Evolutionary conservation across 2,797 vertebrate genomes (phyloP).

Genomic region (Emydoidea blandingii): DNA sequence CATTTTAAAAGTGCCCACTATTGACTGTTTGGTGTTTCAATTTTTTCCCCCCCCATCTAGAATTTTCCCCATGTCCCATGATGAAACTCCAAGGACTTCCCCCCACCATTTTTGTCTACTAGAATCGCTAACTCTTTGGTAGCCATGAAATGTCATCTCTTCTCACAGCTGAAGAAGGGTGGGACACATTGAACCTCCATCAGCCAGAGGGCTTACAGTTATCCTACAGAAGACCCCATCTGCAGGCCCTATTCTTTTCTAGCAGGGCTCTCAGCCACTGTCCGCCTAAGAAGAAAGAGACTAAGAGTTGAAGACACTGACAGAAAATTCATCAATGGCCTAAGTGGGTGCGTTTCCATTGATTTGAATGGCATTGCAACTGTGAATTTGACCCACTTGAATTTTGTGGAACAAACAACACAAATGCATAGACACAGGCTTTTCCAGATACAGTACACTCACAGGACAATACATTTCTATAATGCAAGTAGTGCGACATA

Average conservation of each 20-base stretch:
- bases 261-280: background rate
- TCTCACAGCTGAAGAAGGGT: background rate
- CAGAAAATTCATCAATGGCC: background rate
- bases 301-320: background rate
- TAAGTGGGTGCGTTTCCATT: fast-evolving
- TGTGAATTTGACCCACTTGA: background rate
- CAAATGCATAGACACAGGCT: background rate
- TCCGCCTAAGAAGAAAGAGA: no score
- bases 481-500: background rate
- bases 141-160: background rate
- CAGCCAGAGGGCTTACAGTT: background rate
- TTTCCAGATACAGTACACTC: background rate
- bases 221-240: background rate
- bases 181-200: background rate
- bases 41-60: background rate
- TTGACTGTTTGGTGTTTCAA: fast-evolving
- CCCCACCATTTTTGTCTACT: background rate
- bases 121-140: background rate
- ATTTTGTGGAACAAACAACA: background rate
- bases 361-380: background rate
- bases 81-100: background rate
- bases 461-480: background rate
- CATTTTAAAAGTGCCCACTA: fast-evolving
- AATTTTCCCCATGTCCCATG: background rate
- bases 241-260: background rate